phyloP scores from a whole-genome alignment of 2,113 vertebrate species.

The Anolis carolinensis region DNA sequence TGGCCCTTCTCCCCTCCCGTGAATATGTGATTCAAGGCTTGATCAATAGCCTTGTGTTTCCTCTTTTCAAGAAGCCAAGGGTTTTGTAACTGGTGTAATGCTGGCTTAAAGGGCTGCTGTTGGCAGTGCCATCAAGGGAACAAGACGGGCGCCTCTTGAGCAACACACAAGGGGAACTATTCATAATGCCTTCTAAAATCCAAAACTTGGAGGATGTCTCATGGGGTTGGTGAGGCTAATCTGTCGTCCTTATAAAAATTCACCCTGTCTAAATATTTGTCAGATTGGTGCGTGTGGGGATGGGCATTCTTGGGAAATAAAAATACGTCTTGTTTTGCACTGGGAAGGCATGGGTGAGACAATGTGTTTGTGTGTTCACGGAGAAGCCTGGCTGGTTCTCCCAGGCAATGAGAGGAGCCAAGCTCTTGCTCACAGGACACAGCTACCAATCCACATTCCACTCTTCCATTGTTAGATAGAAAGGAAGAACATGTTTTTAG shows the following conservation, averaged over 20 bases:
- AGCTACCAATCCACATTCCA: slow-evolving; percentile 15
- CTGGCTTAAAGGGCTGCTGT: slow-evolving; percentile 54
- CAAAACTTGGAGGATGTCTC: slow-evolving; percentile 61
- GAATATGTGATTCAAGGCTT: background rate
- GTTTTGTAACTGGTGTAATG: slow-evolving; percentile 42
- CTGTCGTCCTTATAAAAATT: slow-evolving; percentile 66
- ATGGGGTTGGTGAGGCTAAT: slow-evolving; percentile 45
- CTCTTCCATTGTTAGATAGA: slow-evolving; percentile 32
- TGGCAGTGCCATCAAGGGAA: slow-evolving; percentile 56
- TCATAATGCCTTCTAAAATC: slow-evolving; percentile 69
- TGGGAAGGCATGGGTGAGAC: background rate
- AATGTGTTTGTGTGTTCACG: background rate
- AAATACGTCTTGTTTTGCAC: background rate
- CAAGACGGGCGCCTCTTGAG: slow-evolving; percentile 53
- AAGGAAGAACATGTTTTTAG: background rate
- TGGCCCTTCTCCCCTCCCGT: slow-evolving; percentile 21
- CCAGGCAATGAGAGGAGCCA: too few relatives aligned
- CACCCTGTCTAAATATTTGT: slow-evolving; percentile 77
- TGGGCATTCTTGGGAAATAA: slow-evolving; percentile 50
- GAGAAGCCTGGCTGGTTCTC: background rate
- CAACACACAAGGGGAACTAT: slow-evolving; percentile 64
- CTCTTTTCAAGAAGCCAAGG: slow-evolving; percentile 25
- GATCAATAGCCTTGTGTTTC: slow-evolving; percentile 32
- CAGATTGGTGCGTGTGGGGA: slow-evolving; percentile 58
- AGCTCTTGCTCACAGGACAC: background rate